Conservation (phyloP, 2,113 vertebrate species). For the Ia io region DNA sequence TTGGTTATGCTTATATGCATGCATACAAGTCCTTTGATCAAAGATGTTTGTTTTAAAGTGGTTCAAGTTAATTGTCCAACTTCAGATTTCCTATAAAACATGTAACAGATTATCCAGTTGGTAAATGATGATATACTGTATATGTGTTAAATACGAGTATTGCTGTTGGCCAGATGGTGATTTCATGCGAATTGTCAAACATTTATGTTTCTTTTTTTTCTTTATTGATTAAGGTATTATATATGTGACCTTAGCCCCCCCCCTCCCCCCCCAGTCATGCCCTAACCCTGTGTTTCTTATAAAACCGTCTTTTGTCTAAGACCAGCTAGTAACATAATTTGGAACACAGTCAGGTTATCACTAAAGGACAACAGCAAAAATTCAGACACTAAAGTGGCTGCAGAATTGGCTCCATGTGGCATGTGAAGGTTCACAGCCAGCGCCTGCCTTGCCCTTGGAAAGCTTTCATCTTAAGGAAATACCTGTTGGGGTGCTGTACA, state of each 20-base stretch:
- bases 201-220: slow-evolving; percentile 77
- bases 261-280: no score
- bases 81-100: slow-evolving; percentile 80
- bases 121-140: slow-evolving; percentile 76
- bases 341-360: slow-evolving; percentile 66
- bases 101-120: slow-evolving; percentile 81
- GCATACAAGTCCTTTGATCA: no score
- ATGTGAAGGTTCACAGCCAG: slow-evolving; percentile 15
- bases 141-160: slow-evolving; percentile 82
- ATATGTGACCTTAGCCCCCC: no score
- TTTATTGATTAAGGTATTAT: no score
- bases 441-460: neutral
- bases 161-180: slow-evolving; percentile 79
- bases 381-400: neutral
- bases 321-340: slow-evolving; percentile 68
- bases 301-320: slow-evolving; percentile 79
- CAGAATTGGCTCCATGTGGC: slow-evolving; percentile 12
- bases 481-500: neutral
- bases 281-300: slow-evolving; percentile 73
- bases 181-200: slow-evolving; percentile 81
- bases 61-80: slow-evolving; percentile 79
- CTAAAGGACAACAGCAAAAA: slow-evolving; percentile 67
- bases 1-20: no score
- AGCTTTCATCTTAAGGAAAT: neutral
- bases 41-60: slow-evolving; percentile 77